Percentiles rank a stretch among this genome's conserved stretches.
phyloP scores from a whole-genome alignment of 2,888 invertebrate genomes.

The Drosophila infuscata region DNA sequence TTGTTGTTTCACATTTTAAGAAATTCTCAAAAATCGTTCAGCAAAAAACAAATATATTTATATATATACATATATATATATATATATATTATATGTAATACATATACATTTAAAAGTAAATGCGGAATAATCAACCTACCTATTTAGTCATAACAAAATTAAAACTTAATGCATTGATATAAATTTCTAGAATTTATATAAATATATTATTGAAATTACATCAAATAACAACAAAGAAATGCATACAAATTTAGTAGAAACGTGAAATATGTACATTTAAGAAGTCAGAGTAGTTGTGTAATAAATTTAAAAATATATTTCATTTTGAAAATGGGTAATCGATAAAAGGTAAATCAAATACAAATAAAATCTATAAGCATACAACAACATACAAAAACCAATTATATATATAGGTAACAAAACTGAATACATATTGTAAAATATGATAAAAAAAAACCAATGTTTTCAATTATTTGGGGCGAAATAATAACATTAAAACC shows the following conservation, averaged over 20 bases:
- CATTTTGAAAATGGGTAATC: conserved; percentile 61
- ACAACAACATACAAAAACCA: conserved; percentile 46
- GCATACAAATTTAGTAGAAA: conserved; percentile 70
- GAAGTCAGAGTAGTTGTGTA: conserved; percentile 71
- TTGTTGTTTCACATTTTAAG: conserved; percentile 44
- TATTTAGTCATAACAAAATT: conserved; percentile 71
- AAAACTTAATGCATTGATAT: conserved; percentile 56
- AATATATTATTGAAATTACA: conserved; percentile 60
- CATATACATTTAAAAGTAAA: conserved; percentile 45
- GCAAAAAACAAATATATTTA: conserved; percentile 40
- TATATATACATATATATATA: conserved; percentile 20
- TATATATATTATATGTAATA: conserved; percentile 23
- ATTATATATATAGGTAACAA: conserved; percentile 66
- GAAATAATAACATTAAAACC: not conserved
- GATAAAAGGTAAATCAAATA: conserved; percentile 60
- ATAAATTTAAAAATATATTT: conserved; percentile 57
- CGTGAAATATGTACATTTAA: conserved; percentile 67
- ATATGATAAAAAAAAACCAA: conserved; percentile 49
- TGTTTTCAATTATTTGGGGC: not conserved
- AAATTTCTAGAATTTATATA: conserved; percentile 77
- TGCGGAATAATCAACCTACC: conserved; percentile 75
- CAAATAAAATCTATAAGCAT: conserved; percentile 18
- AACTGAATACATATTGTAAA: conserved; percentile 72
- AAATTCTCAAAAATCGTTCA: conserved; percentile 54
- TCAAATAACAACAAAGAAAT: conserved; percentile 56